Evolutionary conservation across 2,797 vertebrate species (phyloP).

Genomic region (Graptemys geographica): DNA sequence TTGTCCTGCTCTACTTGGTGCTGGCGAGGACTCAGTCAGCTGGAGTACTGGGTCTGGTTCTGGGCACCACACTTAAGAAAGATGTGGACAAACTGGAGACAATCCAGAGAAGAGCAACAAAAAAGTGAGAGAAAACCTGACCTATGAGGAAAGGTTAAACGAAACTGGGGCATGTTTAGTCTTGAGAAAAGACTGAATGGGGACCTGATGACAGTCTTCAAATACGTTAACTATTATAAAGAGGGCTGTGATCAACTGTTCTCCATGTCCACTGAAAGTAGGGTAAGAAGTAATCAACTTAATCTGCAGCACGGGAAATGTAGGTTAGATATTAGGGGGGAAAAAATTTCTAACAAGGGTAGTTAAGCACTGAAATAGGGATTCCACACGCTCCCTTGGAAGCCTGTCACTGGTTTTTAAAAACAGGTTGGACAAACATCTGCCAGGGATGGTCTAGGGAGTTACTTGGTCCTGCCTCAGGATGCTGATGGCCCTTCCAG

Average conservation of each 20-base stretch:
- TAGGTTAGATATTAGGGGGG: not conserved
- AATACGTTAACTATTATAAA: not conserved
- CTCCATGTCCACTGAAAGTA: not conserved
- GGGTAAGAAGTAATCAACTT: not conserved
- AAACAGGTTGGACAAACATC: not conserved
- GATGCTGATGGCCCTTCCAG: not conserved
- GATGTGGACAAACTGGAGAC: not conserved
- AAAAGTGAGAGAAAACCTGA: not conserved
- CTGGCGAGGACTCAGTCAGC: not conserved
- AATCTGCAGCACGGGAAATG: not conserved
- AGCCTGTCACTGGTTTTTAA: not conserved
- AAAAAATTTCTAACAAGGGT: not conserved
- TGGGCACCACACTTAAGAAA: not conserved
- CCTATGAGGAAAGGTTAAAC: not conserved
- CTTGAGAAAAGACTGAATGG: not conserved
- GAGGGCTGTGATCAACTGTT: not conserved
- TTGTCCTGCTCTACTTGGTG: not conserved
- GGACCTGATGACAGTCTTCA: not conserved
- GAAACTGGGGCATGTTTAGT: not conserved
- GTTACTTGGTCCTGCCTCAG: not conserved
- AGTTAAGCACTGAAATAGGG: not conserved
- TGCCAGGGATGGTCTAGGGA: not conserved
- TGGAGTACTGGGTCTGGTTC: not conserved
- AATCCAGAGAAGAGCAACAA: not conserved
- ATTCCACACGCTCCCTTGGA: not conserved